Evolutionary conservation across 2,888 invertebrate species (phyloP), one percentile per base, ranked within the genome.

Genomic region (Mythimna pallens): DNA sequence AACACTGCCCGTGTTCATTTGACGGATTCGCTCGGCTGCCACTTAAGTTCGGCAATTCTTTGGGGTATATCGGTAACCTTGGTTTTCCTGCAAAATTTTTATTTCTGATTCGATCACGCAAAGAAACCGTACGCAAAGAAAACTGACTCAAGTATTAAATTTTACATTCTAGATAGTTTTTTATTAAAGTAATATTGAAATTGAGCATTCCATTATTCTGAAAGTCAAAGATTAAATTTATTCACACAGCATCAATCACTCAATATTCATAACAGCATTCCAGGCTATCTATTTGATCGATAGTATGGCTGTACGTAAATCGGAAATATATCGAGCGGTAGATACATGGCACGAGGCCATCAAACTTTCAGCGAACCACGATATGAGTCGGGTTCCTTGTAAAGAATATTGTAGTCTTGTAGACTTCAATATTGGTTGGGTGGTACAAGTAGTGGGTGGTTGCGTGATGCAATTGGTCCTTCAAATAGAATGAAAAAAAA

Each of bases 291-390:
- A 36, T 55, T 69, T 80, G 70, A 75, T 76, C 65, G 57, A 54
- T 67, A 55, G 64, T 61, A 62, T 30, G n/a, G 12, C 64, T 62
- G 12, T 69, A 25, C 47, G 69, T 64, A 65, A 63, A 59, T 59
- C 71, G 68, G 55, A 77, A 66, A 77, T 73, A 73, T 77, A 86
- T 62, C 66, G 80, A 81, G 73, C 69, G 63, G 55, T 73, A 66
- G 20, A 57, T 25, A 80, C 58, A 80, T 84, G 86, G 86, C 83
- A 83, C 62, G n/a, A 66, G 63, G 83, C 87, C 86, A 88, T 84
- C 84, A 83, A 88, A 89, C 78, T 88, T 87, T 77, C 76, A 78
- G 65, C 54, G 59, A 8, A 40, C 62, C 65, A 65, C 71, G 64
- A 84, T 58, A 69, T 69, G 65, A 70, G 68, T 70, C n/a, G 57